Percentiles rank a stretch among this genome's conserved stretches.
Conservation (phyloP, 1,140 invertebrate species). For the Meloidogyne chitwoodi region DNA sequence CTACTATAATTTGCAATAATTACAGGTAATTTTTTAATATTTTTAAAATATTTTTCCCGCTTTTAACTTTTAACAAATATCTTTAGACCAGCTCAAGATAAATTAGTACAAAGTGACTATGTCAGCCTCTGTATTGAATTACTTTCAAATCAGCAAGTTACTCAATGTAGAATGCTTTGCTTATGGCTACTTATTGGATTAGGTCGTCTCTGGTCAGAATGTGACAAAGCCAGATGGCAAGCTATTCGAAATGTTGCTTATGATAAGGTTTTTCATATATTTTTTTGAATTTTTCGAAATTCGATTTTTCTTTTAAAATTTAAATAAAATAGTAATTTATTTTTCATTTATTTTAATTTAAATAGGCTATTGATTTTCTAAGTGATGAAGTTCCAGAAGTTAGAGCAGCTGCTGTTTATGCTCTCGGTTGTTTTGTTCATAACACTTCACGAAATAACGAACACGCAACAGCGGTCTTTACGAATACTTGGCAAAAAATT, state of each 20-base stretch:
- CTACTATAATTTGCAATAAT: slow-evolving; percentile 55
- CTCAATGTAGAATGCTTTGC: slow-evolving; percentile 67
- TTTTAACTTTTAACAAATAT: neutral
- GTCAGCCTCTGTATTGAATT: slow-evolving; percentile 52
- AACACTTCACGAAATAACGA: slow-evolving; percentile 52
- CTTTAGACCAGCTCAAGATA: slow-evolving; percentile 51
- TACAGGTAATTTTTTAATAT: slow-evolving; percentile 38
- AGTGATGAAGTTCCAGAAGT: slow-evolving; percentile 56
- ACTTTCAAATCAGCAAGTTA: slow-evolving; percentile 40
- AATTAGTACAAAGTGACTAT: slow-evolving; percentile 49
- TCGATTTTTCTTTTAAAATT: neutral
- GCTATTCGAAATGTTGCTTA: slow-evolving; percentile 90
- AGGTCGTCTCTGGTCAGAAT: slow-evolving; percentile 86
- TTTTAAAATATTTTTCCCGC: slow-evolving; percentile 7
- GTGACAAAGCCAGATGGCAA: slow-evolving; percentile 86
- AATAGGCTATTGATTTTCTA: slow-evolving; percentile 38
- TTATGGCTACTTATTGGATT: slow-evolving; percentile 89
- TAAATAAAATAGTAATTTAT: too few relatives aligned
- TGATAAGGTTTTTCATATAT: slow-evolving; percentile 64
- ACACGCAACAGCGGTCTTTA: slow-evolving; percentile 33
- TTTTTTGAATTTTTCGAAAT: too few relatives aligned
- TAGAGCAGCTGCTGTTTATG: slow-evolving; percentile 55
- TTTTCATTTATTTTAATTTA: neutral
- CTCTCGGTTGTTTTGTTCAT: slow-evolving; percentile 53
- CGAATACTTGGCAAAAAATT: neutral